Conservation (phyloP, 2,797 vertebrate genomes). For the Mus spretus region DNA sequence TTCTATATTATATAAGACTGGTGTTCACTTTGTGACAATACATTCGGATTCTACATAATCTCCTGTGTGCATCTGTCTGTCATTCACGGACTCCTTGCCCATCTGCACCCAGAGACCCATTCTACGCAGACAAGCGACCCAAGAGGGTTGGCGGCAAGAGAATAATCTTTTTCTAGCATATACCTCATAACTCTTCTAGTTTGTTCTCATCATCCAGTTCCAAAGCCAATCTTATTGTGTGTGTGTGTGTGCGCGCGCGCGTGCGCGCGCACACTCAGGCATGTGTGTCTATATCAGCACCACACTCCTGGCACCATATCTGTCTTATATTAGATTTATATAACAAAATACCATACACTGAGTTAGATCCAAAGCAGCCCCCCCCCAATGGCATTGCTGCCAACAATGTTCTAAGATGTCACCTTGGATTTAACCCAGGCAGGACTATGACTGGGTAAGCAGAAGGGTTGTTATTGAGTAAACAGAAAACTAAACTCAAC, state of each 20-base stretch:
- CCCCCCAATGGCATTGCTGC: neutral
- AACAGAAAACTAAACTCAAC: neutral
- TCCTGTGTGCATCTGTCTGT: no score
- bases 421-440: neutral
- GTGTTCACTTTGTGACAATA: no score
- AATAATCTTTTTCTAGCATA: neutral
- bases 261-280: neutral
- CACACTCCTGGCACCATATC: neutral
- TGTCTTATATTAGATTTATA: neutral
- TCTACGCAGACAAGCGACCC: no score
- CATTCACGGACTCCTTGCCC: no score
- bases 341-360: neutral
- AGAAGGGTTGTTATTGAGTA: neutral
- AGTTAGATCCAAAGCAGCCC: neutral
- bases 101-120: no score
- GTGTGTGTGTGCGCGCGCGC: neutral
- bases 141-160: no score
- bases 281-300: neutral
- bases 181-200: neutral
- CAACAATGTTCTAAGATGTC: neutral
- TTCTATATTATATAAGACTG: no score
- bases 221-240: neutral
- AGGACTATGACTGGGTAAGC: neutral
- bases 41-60: no score
- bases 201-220: neutral